A percentile compares a stretch with the other conserved stretches of the same genome.
phyloP scores from a whole-genome alignment of 2,888 invertebrate species.

The Heliconius erato region DNA sequence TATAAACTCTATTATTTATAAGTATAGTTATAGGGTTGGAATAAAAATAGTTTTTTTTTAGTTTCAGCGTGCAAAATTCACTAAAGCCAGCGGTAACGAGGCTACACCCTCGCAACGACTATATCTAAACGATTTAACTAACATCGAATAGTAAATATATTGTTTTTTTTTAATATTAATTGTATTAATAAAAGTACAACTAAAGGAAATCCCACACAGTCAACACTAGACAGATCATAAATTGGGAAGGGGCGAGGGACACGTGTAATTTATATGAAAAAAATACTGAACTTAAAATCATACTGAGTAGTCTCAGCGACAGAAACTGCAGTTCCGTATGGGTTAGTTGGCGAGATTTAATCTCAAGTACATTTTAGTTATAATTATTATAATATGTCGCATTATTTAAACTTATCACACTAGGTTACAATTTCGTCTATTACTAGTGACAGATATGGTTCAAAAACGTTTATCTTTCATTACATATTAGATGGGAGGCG shows the following conservation, averaged over 20 bases:
- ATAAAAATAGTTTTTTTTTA: constrained; percentile 78
- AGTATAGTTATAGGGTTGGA: constrained; percentile 74
- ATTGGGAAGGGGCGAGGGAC: constrained; percentile 33
- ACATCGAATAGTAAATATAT: constrained; percentile 66
- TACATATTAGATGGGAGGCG: constrained; percentile 6
- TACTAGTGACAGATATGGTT: constrained; percentile 31
- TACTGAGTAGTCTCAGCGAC: constrained; percentile 35
- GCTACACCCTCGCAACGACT: constrained; percentile 71
- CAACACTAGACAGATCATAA: constrained; percentile 48
- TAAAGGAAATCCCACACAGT: constrained; percentile 60
- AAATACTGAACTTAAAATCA: constrained; percentile 45
- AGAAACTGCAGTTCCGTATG: constrained; percentile 13
- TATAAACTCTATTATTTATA: constrained; percentile 78
- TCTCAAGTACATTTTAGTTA: constrained; percentile 30
- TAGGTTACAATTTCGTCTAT: constrained; percentile 30
- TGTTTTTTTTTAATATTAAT: constrained; percentile 63
- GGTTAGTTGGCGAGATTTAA: constrained; percentile 28
- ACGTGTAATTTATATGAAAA: constrained; percentile 28
- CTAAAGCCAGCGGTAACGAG: constrained; percentile 78
- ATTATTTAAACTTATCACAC: constrained; percentile 35
- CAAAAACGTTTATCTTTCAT: not conserved
- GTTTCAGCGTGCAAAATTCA: constrained; percentile 81
- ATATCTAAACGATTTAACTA: constrained; percentile 63
- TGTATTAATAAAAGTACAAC: constrained; percentile 59
- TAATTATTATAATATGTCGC: constrained; percentile 8